Conservation (phyloP, 2,797 vertebrate genomes). For the Clamator glandarius region DNA sequence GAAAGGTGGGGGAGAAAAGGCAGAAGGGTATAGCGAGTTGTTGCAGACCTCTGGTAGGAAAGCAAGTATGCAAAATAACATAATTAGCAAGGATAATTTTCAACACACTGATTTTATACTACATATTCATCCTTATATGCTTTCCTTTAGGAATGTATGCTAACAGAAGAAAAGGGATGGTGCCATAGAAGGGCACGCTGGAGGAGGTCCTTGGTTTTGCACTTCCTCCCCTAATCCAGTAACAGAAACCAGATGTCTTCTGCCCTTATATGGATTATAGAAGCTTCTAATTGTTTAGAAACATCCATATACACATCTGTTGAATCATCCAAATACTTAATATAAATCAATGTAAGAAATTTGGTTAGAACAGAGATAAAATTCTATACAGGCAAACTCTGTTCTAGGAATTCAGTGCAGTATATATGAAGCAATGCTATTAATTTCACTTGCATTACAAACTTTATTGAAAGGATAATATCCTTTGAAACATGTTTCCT, state of each 20-base stretch:
- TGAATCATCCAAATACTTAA: neutral
- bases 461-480: neutral
- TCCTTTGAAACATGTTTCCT: neutral
- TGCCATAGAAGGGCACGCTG: neutral
- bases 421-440: neutral
- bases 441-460: neutral
- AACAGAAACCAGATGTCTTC: neutral
- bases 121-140: neutral
- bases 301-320: neutral
- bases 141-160: neutral
- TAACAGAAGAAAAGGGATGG: neutral
- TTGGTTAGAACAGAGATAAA: neutral
- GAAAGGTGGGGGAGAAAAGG: neutral
- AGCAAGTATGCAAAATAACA: neutral
- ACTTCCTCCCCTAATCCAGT: neutral
- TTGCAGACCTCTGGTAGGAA: neutral
- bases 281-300: neutral
- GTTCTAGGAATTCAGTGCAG: neutral
- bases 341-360: neutral
- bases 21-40: neutral
- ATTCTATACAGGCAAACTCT: neutral
- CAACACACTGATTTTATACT: neutral
- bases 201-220: neutral
- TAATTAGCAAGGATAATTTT: neutral
- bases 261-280: neutral